Conservation (phyloP, 2,888 invertebrate species). For the Colostygia pectinataria region DNA sequence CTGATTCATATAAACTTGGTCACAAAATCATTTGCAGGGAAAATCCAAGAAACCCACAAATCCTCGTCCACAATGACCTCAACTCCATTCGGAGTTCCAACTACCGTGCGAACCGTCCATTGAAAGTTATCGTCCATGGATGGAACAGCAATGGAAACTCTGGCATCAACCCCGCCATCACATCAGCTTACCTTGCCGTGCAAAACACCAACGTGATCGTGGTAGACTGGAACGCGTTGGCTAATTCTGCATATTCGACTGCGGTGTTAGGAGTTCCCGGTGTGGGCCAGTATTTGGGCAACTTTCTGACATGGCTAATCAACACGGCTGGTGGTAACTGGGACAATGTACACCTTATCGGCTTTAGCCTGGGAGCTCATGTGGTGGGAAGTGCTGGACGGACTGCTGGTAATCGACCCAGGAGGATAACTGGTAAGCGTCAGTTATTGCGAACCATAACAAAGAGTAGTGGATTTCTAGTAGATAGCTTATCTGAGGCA, state of each 20-base stretch:
- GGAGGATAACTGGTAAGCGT: constrained; percentile 60
- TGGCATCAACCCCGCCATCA: constrained; percentile 21
- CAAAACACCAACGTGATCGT: constrained; percentile 65
- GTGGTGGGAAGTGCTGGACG: constrained; percentile 64
- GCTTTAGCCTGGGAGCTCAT: constrained; percentile 75
- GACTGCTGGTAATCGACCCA: constrained; percentile 38
- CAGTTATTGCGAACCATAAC: too few species aligned
- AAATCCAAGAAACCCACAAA: constrained; percentile 52
- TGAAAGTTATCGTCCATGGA: constrained; percentile 26
- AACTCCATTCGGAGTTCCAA: constrained; percentile 37
- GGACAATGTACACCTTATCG: constrained; percentile 67
- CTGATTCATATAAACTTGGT: background rate
- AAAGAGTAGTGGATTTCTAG: too few species aligned
- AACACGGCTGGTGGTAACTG: constrained; percentile 58
- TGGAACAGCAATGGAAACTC: constrained; percentile 28
- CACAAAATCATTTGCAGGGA: constrained; percentile 32
- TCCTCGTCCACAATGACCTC: constrained; percentile 50
- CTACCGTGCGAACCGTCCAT: constrained; percentile 11
- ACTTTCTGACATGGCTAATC: constrained; percentile 66
- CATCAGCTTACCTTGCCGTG: constrained; percentile 17
- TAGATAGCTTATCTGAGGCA: too few species aligned
- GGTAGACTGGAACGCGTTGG: constrained; percentile 62
- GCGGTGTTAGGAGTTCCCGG: constrained; percentile 57
- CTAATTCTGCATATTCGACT: constrained; percentile 47
- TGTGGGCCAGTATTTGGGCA: constrained; percentile 60